Conservation (phyloP, 2,113 vertebrate genomes). For the Platycercus adscitus region DNA sequence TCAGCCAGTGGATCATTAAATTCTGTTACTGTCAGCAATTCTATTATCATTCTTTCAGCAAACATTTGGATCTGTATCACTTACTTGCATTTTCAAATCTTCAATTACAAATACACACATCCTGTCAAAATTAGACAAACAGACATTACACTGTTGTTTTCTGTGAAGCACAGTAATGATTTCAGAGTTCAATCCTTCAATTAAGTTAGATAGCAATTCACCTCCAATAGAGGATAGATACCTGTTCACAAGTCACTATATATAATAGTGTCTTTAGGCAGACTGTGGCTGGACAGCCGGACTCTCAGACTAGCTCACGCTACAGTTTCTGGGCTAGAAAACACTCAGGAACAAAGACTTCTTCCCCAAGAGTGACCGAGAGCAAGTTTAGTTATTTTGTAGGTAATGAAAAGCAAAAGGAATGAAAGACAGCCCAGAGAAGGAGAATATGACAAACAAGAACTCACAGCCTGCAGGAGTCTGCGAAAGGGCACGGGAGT, state of each 20-base stretch:
- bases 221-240: not conserved
- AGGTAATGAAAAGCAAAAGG: not conserved
- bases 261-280: not conserved
- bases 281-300: not conserved
- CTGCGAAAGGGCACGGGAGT: not conserved
- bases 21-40: not conserved
- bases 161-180: not conserved
- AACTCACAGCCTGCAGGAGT: rapidly evolving
- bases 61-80: not conserved
- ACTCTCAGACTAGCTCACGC: not conserved
- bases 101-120: not conserved
- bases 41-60: not conserved
- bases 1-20: not conserved
- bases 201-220: not conserved
- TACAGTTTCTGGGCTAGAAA: not conserved
- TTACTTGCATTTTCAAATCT: not conserved
- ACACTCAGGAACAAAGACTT: not conserved
- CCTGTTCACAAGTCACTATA: not conserved
- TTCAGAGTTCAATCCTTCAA: not conserved
- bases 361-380: not conserved
- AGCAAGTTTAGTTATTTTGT: not conserved
- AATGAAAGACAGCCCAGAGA: not conserved
- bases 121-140: not conserved
- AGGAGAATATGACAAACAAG: not conserved
- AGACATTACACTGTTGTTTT: not conserved